These are phyloP conservation scores for Actias luna DNA, from an alignment of 2,888 invertebrate genomes.

Conservation along the genomic window DNA sequence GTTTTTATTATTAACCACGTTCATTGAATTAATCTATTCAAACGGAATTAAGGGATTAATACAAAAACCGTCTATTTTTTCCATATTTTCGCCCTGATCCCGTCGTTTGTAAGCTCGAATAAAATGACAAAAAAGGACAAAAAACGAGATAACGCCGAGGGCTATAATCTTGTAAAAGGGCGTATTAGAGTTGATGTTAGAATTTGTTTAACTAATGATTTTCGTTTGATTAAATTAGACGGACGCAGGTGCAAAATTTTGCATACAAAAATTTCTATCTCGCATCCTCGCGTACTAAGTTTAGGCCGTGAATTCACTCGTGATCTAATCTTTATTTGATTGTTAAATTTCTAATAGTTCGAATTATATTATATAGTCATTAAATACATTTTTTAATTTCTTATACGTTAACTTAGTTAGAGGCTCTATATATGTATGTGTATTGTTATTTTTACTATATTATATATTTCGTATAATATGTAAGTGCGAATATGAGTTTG, in stretches of 20 bases:
- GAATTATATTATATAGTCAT: too few relatives aligned
- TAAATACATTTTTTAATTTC: too few relatives aligned
- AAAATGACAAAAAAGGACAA: constrained; percentile 8
- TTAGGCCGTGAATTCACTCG: too few relatives aligned
- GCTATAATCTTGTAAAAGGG: constrained; percentile 9
- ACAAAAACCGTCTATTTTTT: constrained; percentile 7
- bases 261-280: constrained; percentile 4
- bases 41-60: constrained; percentile 4
- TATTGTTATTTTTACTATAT: too few relatives aligned
- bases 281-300: background rate
- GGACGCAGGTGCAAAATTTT: constrained; percentile 17
- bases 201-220: constrained; percentile 13
- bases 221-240: constrained; percentile 12
- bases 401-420: too few relatives aligned
- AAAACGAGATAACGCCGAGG: constrained; percentile 9
- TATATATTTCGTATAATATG: too few relatives aligned
- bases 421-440: too few relatives aligned
- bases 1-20: background rate
- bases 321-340: too few relatives aligned
- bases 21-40: background rate
- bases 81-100: constrained; percentile 9
- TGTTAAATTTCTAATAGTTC: too few relatives aligned
- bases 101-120: constrained; percentile 10
- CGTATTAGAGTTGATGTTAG: constrained; percentile 13
- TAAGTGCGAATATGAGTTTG: too few relatives aligned